A percentile compares a stretch with the other conserved stretches of the same genome.
These are phyloP conservation scores for Hippasteria phrygiana DNA, from an alignment of 53 echinoderm and acorn worm genomes.

Conservation along the genomic window DNA sequence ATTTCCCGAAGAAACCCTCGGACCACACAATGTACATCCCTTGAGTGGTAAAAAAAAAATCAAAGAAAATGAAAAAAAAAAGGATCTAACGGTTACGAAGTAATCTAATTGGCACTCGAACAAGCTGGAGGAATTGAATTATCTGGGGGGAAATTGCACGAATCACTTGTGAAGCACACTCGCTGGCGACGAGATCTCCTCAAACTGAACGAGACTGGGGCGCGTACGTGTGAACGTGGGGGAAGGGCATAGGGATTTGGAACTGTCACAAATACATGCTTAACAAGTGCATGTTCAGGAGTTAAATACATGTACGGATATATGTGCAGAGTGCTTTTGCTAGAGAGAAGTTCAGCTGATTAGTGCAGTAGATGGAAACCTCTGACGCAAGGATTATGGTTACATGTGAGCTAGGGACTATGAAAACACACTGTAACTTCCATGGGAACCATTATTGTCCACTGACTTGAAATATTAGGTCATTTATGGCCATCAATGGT, in stretches of 20 bases:
- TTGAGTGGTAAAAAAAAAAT: not conserved
- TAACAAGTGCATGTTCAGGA: not conserved
- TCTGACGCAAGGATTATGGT: too few species aligned
- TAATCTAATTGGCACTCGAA: slow-evolving; percentile 52
- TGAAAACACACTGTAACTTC: not conserved
- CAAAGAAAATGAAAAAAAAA: not conserved
- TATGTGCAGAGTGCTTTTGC: too few species aligned
- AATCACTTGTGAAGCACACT: slow-evolving; percentile 59
- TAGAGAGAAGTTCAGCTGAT: too few species aligned
- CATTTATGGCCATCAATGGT: too few species aligned
- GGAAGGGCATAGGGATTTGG: not conserved
- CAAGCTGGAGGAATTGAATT: slow-evolving; percentile 39
- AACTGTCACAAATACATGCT: not conserved
- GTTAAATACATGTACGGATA: too few species aligned
- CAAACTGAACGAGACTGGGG: not conserved
- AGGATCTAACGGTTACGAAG: not conserved
- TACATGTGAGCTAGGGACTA: not conserved
- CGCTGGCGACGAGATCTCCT: slow-evolving; percentile 12
- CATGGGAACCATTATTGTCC: not conserved
- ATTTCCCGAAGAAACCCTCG: slow-evolving; percentile 14
- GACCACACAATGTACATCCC: not conserved
- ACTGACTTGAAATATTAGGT: not conserved
- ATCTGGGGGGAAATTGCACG: slow-evolving; percentile 43
- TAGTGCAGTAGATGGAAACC: too few species aligned
- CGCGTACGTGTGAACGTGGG: slow-evolving; percentile 6